phyloP scores from a whole-genome alignment of 2,888 invertebrate genomes.

The Noctua comes region DNA sequence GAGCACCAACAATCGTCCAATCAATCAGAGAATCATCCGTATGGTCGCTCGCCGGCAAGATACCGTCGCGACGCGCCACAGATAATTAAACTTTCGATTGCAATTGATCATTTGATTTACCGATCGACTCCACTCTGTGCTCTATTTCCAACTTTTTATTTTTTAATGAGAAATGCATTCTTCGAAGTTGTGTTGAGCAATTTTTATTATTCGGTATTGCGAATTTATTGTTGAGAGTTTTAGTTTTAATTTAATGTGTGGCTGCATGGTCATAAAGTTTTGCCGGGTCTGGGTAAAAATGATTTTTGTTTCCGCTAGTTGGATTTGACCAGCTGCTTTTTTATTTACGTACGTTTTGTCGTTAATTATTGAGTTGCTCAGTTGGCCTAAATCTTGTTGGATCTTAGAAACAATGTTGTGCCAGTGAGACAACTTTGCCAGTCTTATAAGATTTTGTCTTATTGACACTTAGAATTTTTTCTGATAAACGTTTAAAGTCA shows the following conservation, averaged over 20 bases:
- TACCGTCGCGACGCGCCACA: constrained; percentile 68
- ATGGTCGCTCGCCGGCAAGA: constrained; percentile 61
- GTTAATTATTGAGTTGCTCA: constrained; percentile 3
- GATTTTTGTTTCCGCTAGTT: not conserved
- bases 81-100: constrained; percentile 69
- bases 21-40: constrained; percentile 69
- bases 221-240: constrained; percentile 45
- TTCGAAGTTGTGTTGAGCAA: constrained; percentile 44
- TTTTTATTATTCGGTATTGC: constrained; percentile 39
- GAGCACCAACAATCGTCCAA: constrained; percentile 70
- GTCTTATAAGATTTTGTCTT: constrained; percentile 53
- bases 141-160: constrained; percentile 72
- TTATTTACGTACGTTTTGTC: constrained; percentile 2
- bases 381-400: constrained; percentile 53
- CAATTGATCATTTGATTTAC: constrained; percentile 74
- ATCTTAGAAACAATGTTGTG: constrained; percentile 23
- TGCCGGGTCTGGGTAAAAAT: not conserved
- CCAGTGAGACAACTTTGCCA: constrained; percentile 21
- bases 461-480: constrained; percentile 39
- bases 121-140: constrained; percentile 60
- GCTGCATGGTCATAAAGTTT: constrained; percentile 36
- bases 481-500: constrained; percentile 16
- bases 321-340: not conserved
- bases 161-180: constrained; percentile 73
- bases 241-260: constrained; percentile 32